Evolutionary conservation across 1,140 invertebrate species (phyloP).

Genomic region (Psilanteris sp.): DNA sequence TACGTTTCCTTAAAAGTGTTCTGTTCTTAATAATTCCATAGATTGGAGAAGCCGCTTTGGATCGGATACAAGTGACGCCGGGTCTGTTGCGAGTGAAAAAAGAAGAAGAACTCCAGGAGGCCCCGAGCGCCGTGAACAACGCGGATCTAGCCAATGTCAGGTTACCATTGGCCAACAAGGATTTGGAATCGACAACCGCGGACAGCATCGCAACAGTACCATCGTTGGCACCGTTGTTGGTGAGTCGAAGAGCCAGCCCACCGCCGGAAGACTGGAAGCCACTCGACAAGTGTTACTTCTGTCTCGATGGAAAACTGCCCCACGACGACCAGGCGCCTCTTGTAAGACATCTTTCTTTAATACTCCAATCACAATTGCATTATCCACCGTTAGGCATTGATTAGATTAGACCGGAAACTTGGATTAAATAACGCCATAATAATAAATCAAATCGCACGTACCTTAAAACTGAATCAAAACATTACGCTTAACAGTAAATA

Average conservation of each 20-base stretch:
- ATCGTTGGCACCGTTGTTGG: conserved; percentile 67
- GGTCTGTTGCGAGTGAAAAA: conserved; percentile 78
- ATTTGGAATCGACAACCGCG: conserved; percentile 54
- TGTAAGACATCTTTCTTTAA: conserved; percentile 72
- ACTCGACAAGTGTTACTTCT: conserved; percentile 92
- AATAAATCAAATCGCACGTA: no score
- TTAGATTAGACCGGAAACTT: no score
- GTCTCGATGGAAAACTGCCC: conserved; percentile 88
- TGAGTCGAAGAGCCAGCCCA: conserved; percentile 76
- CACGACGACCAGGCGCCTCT: conserved; percentile 82
- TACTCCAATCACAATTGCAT: background rate
- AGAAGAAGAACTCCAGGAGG: conserved; percentile 77
- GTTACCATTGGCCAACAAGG: conserved; percentile 62
- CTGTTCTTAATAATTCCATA: no score
- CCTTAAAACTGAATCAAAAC: no score
- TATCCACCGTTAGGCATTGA: no score
- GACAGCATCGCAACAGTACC: conserved; percentile 63
- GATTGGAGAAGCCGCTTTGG: conserved; percentile 70
- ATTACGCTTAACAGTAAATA: no score
- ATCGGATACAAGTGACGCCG: conserved; percentile 74
- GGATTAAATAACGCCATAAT: no score
- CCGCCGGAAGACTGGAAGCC: conserved; percentile 90
- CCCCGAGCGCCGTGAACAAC: conserved; percentile 66
- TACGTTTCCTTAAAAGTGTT: no score
- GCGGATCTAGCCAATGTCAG: conserved; percentile 68